Percentiles rank a stretch among this genome's conserved stretches.
phyloP scores from a whole-genome alignment of 92 coral and sea anemone species.

The Metridium senile region DNA sequence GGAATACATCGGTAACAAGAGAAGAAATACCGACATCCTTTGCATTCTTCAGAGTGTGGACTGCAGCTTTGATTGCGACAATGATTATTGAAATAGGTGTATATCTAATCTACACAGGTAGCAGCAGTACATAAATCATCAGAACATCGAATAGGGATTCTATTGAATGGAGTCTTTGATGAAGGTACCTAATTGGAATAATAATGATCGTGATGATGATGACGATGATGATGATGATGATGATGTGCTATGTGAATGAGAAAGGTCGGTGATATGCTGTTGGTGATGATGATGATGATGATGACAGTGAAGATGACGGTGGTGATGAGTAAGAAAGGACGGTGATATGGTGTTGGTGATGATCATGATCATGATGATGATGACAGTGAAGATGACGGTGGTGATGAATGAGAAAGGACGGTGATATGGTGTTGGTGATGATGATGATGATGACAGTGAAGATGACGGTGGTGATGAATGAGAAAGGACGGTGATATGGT shows the following conservation, averaged over 20 bases:
- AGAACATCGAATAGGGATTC: slow-evolving; percentile 36
- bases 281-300: slow-evolving; percentile 12
- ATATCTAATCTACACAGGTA: not conserved
- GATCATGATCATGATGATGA: not conserved
- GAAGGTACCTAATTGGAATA: not conserved
- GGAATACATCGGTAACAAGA: too few relatives aligned
- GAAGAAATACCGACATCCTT: too few relatives aligned
- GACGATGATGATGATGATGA: not conserved
- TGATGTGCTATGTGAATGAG: too few relatives aligned
- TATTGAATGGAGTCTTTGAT: slow-evolving; percentile 18
- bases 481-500: not conserved
- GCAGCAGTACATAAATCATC: slow-evolving; percentile 35
- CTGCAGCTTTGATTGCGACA: too few relatives aligned
- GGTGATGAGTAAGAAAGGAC: not conserved
- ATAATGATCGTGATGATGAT: not conserved
- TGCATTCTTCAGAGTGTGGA: too few relatives aligned
- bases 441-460: not conserved
- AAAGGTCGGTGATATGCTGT: too few relatives aligned
- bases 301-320: not conserved
- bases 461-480: not conserved
- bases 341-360: not conserved
- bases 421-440: not conserved
- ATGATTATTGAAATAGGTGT: too few relatives aligned
- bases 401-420: not conserved
- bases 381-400: not conserved